Conservation (phyloP, 2,888 invertebrate species). For the Drosophila niveifrons region DNA sequence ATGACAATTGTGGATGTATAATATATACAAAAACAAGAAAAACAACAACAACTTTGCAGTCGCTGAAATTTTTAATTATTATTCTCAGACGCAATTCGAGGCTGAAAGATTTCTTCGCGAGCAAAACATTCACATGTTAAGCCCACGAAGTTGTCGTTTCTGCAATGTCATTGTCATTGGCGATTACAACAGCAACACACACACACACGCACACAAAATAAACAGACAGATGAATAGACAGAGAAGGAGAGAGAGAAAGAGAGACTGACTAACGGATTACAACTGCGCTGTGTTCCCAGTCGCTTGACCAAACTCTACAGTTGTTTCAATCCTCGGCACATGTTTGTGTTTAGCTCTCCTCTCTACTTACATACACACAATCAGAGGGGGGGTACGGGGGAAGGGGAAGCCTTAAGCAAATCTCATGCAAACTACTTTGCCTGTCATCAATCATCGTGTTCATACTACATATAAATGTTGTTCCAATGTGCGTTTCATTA, state of each 20-base stretch:
- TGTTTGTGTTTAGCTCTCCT: slow-evolving; percentile 45
- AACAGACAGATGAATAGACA: slow-evolving; percentile 8
- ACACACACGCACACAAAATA: background rate
- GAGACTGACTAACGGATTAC: slow-evolving; percentile 58
- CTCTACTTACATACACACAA: slow-evolving; percentile 2
- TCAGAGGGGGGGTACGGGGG: background rate
- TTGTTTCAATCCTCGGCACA: slow-evolving; percentile 52
- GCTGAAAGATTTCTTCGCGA: slow-evolving; percentile 13
- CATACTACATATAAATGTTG: slow-evolving; percentile 20
- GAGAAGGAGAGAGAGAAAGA: background rate
- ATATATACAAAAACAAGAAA: slow-evolving; percentile 10
- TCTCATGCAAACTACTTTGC: slow-evolving; percentile 67
- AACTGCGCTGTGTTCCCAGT: slow-evolving; percentile 29
- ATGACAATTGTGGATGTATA: slow-evolving; percentile 34
- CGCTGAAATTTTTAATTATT: slow-evolving; percentile 54
- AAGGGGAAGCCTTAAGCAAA: slow-evolving; percentile 47
- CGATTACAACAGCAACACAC: slow-evolving; percentile 23
- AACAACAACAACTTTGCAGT: slow-evolving; percentile 31
- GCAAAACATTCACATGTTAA: slow-evolving; percentile 9
- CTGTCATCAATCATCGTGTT: slow-evolving; percentile 70
- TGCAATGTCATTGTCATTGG: slow-evolving; percentile 54
- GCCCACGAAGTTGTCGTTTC: slow-evolving; percentile 28
- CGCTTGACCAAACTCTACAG: slow-evolving; percentile 40
- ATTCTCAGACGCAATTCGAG: slow-evolving; percentile 36
- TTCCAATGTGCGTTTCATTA: slow-evolving; percentile 41